phyloP scores from a whole-genome alignment of 2,113 vertebrate species.

The Agapornis roseicollis region DNA sequence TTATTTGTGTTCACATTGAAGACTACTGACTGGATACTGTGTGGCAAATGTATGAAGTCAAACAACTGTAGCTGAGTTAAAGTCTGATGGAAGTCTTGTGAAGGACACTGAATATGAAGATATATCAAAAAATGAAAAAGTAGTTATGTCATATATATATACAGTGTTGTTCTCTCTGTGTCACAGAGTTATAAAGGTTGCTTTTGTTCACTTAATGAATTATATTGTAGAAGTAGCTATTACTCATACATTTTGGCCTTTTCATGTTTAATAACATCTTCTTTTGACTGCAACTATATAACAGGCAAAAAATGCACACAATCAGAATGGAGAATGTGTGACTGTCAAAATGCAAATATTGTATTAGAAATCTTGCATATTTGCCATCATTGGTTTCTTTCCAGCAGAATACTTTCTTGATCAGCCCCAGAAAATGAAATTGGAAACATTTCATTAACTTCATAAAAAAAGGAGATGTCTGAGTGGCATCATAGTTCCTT shows the following conservation, averaged over 20 bases:
- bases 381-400: conserved; percentile 64
- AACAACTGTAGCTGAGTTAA: neutral
- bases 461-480: conserved; percentile 50
- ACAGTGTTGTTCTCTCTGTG: neutral
- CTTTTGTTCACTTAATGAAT: conserved; percentile 62
- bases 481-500: conserved; percentile 69
- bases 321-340: conserved; percentile 45
- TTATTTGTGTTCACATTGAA: neutral
- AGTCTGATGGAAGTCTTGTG: neutral
- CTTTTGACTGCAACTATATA: conserved; percentile 59
- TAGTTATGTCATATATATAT: neutral
- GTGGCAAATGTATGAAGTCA: neutral
- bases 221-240: conserved; percentile 63
- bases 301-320: neutral
- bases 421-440: conserved; percentile 73
- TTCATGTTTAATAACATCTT: conserved; percentile 69
- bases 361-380: conserved; percentile 60
- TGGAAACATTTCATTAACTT: conserved; percentile 74
- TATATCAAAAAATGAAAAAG: neutral
- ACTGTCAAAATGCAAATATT: conserved; percentile 69
- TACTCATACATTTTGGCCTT: conserved; percentile 67
- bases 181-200: neutral
- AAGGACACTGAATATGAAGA: neutral
- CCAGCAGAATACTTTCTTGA: conserved; percentile 64
- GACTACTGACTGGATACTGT: neutral